These are phyloP conservation scores for Drosophila leonis DNA, from an alignment of 2,888 invertebrate species.

Conservation along the genomic window DNA sequence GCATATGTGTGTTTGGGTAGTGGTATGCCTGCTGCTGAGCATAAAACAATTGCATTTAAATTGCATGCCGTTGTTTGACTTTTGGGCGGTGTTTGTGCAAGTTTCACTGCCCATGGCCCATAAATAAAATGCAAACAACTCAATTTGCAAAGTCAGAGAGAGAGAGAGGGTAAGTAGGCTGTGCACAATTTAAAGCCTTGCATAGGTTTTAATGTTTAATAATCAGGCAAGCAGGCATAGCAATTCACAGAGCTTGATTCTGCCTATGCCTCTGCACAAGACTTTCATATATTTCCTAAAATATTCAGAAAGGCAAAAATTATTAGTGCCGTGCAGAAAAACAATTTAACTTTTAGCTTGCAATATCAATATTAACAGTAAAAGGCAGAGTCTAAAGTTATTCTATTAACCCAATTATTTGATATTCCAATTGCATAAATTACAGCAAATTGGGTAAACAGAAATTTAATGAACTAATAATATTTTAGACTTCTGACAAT, in stretches of 20 bases:
- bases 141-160: constrained; percentile 53
- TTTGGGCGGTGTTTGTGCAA: constrained; percentile 58
- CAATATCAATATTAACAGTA: background rate
- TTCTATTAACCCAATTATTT: background rate
- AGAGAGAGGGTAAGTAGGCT: background rate
- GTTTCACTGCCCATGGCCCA: constrained; percentile 60
- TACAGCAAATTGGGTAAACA: background rate
- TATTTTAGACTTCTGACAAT: background rate
- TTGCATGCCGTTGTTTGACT: constrained; percentile 73
- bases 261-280: background rate
- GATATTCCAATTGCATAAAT: background rate
- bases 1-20: constrained; percentile 12
- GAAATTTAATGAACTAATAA: background rate
- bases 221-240: constrained; percentile 26
- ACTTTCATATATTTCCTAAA: background rate
- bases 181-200: constrained; percentile 27
- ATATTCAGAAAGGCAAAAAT: constrained; percentile 3
- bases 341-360: background rate
- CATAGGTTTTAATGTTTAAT: constrained; percentile 29
- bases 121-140: constrained; percentile 77
- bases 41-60: constrained; percentile 80
- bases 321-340: constrained; percentile 11
- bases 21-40: constrained; percentile 28
- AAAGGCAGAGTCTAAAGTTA: background rate
- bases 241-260: background rate